phyloP scores from a whole-genome alignment of 2,113 vertebrate species.

The Phodopus roborovskii region DNA sequence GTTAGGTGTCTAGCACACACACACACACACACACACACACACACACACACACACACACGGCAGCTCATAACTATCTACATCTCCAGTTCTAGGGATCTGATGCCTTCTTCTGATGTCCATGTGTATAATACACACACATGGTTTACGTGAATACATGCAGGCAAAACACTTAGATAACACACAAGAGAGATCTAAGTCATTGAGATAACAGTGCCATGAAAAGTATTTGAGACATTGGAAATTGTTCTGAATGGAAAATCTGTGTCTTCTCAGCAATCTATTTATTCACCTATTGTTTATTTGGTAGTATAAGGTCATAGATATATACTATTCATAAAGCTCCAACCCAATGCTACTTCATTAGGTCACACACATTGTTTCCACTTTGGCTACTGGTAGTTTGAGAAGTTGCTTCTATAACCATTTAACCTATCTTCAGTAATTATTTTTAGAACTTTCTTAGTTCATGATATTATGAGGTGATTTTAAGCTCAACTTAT shows the following conservation, averaged over 20 bases:
- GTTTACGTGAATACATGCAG: background rate
- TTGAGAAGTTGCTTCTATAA: background rate
- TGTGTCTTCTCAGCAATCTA: background rate
- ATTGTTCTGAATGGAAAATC: background rate
- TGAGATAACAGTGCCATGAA: background rate
- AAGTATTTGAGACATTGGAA: background rate
- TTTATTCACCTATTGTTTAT: background rate
- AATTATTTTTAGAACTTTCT: background rate
- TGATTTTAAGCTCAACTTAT: background rate
- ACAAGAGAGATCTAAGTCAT: background rate
- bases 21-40: too few relatives aligned
- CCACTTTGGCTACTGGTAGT: background rate
- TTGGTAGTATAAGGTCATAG: background rate
- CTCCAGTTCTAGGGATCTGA: background rate
- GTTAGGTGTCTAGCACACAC: background rate
- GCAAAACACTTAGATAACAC: background rate
- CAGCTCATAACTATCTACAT: background rate
- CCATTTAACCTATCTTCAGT: background rate
- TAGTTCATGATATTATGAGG: background rate
- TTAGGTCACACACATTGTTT: background rate
- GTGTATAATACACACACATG: background rate
- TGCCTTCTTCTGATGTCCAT: background rate
- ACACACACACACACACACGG: too few relatives aligned
- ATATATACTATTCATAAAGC: background rate
- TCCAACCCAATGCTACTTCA: background rate